phyloP scores from a whole-genome alignment of 1,140 invertebrate genomes.

The Anoplophora glabripennis region DNA sequence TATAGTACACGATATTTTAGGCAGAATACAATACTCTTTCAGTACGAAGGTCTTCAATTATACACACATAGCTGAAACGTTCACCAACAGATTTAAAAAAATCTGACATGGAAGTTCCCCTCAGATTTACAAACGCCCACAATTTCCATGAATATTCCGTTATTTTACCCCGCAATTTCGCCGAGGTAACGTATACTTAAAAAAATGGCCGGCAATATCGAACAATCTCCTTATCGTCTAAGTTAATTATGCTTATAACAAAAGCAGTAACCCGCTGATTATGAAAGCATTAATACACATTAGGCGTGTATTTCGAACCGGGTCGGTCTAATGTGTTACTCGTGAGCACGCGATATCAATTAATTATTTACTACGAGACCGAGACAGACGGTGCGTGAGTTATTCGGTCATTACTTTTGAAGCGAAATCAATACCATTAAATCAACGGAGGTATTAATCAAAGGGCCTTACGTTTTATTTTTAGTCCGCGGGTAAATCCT shows the following conservation, averaged over 20 bases:
- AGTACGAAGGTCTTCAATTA: no score
- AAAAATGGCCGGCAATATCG: no score
- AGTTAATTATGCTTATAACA: slow-evolving; percentile 23
- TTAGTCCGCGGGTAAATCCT: slow-evolving; percentile 2
- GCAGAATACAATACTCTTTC: no score
- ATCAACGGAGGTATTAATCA: slow-evolving; percentile 17
- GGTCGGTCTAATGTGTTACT: slow-evolving; percentile 22
- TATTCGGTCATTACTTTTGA: slow-evolving; percentile 13
- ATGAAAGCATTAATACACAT: slow-evolving; percentile 27
- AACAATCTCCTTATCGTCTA: slow-evolving; percentile 17
- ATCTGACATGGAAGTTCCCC: no score
- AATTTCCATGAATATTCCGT: no score
- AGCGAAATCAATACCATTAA: slow-evolving; percentile 20
- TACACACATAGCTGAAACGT: no score
- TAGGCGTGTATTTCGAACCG: slow-evolving; percentile 21
- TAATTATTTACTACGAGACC: slow-evolving; percentile 20
- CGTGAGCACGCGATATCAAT: slow-evolving; percentile 22
- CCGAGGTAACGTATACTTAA: no score
- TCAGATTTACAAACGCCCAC: no score
- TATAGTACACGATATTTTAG: no score
- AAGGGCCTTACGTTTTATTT: slow-evolving; percentile 3
- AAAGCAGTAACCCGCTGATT: slow-evolving; percentile 28
- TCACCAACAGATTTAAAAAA: no score
- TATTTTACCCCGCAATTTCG: no score
- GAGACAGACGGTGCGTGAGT: slow-evolving; percentile 15